phyloP scores from a whole-genome alignment of 2,113 vertebrate genomes.

The Pheucticus melanocephalus region DNA sequence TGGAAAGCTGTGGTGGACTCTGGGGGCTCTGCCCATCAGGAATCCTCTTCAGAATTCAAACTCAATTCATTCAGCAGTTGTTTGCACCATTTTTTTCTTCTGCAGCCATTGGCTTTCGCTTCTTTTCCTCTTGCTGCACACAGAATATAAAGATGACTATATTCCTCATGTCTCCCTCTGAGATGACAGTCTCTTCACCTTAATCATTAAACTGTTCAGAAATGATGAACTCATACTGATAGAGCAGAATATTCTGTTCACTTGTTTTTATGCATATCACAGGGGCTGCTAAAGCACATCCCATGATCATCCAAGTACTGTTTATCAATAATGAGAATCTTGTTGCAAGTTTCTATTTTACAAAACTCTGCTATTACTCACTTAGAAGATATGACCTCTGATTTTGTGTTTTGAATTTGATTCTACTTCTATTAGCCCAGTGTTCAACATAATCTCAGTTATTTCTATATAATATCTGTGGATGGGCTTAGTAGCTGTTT shows the following conservation, averaged over 20 bases:
- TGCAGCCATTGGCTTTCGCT: background rate
- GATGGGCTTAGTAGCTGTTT: background rate
- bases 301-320: background rate
- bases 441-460: background rate
- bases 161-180: background rate
- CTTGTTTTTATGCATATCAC: background rate
- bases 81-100: background rate
- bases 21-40: background rate
- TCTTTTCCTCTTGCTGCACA: background rate
- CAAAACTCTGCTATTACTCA: background rate
- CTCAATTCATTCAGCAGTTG: background rate
- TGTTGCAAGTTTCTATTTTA: background rate
- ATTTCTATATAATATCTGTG: background rate
- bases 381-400: background rate
- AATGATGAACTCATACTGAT: background rate
- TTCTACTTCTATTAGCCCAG: background rate
- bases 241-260: background rate
- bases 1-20: background rate
- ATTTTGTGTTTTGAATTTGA: constrained; percentile 15
- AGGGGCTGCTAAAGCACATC: background rate
- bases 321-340: constrained; percentile 32
- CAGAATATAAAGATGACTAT: background rate
- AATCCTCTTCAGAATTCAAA: background rate
- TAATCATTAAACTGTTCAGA: background rate
- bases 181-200: background rate